These are phyloP conservation scores for Onychomys torridus DNA, from an alignment of 2,797 vertebrate species.

Conservation along the genomic window DNA sequence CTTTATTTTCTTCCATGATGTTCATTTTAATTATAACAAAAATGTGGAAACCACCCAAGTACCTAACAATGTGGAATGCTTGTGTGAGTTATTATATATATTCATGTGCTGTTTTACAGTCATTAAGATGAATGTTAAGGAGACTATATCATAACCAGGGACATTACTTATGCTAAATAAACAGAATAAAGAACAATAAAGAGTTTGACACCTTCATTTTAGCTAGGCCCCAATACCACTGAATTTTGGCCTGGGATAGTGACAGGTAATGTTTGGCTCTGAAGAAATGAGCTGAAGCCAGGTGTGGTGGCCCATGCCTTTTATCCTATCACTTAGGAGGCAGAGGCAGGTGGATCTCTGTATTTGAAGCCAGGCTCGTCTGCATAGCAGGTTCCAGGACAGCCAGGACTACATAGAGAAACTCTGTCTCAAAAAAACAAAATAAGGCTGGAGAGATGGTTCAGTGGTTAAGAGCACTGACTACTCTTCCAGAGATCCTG, in stretches of 20 bases:
- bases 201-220: conserved; percentile 21
- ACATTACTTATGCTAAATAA: conserved; percentile 40
- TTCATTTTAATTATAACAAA: conserved; percentile 55
- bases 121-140: conserved; percentile 34
- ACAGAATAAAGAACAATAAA: conserved; percentile 49
- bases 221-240: conserved; percentile 5
- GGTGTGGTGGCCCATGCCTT: background rate
- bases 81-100: conserved; percentile 39
- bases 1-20: background rate
- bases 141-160: background rate
- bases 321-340: background rate
- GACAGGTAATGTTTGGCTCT: background rate
- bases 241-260: background rate
- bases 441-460: too few relatives aligned
- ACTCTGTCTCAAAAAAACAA: background rate
- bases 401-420: background rate
- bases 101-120: background rate
- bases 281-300: background rate
- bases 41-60: conserved; percentile 24
- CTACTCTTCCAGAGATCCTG: too few relatives aligned
- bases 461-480: too few relatives aligned
- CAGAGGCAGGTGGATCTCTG: background rate
- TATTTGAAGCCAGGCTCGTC: background rate
- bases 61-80: conserved; percentile 13
- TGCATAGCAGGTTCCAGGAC: background rate